Base-by-base conservation (phyloP, 2,888 invertebrate genomes). In the Synanthedon tipuliformis region DNA sequence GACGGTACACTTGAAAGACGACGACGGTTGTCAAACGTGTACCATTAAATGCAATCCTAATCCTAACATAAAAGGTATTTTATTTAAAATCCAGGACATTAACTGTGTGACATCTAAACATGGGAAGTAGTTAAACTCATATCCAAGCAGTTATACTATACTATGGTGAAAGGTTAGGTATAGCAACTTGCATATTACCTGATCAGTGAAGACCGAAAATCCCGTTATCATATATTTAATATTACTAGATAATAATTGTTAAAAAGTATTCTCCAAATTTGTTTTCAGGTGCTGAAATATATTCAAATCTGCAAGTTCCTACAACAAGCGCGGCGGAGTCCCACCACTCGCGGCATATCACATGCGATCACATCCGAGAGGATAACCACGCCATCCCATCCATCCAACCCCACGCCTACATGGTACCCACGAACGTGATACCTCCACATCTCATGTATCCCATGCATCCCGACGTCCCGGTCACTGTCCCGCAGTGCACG, bases 301-400 rank as follows among this genome's bases (percentile, higher is more conserved):
- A 85, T 60, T 81, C 84, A 4, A 86, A 87, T 61, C 58, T 87
- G 54, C 75, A 81, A 40, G 66, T 68, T 7, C 69, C 76, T 13
- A 65, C 75, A 45, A 59, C 72, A 40, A 66, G 71, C 2, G 61
- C 69, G 1, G 65, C 54, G 16, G 49, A 49, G 48, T 27, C 67
- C 51, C 69, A 69, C 52, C 67, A 65, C 55, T 59, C 48, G 41
- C 59, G 71, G 34, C 64, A 63, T 56, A 58, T 59, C 51, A 52
- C 57, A 11, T 76, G 75, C 60, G 66, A 68, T 57, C 68, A 73
- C 60, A 34, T 59, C 45, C 68, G 66, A 55, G 74, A 71, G 4
- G 61, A 67, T 7, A 53, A 61, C 51, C 55, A 71, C 48, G 23
- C 69, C 41, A 73, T 78, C 18, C 79, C 75, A 2, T 67, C 71